Conservation (phyloP, 2,888 invertebrate species). For the Aphodius granarius region DNA sequence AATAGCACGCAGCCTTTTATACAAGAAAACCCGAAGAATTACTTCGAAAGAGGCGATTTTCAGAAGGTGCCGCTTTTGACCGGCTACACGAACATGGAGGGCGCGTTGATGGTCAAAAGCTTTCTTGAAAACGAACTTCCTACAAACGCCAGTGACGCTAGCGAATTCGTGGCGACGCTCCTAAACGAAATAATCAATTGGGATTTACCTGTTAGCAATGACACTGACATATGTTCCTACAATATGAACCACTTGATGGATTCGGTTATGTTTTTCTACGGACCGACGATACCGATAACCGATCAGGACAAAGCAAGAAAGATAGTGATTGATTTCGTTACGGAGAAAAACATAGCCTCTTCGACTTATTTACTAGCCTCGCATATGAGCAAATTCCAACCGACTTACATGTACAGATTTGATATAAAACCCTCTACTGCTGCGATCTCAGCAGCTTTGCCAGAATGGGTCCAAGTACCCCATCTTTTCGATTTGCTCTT, state of each 20-base stretch:
- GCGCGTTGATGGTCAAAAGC: slow-evolving; percentile 63
- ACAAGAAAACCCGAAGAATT: slow-evolving; percentile 65
- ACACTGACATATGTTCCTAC: slow-evolving; percentile 60
- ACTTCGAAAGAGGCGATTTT: slow-evolving; percentile 64
- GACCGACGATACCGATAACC: slow-evolving; percentile 65
- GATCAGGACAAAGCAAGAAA: slow-evolving; percentile 65
- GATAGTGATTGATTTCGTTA: slow-evolving; percentile 70
- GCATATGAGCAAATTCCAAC: slow-evolving; percentile 60
- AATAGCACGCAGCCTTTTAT: slow-evolving; percentile 69
- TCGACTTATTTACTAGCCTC: slow-evolving; percentile 71
- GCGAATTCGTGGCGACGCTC: slow-evolving; percentile 58
- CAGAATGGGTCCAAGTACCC: slow-evolving; percentile 79
- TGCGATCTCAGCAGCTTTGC: slow-evolving; percentile 65
- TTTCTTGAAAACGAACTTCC: slow-evolving; percentile 62
- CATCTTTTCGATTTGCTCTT: slow-evolving; percentile 82
- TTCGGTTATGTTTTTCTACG: slow-evolving; percentile 76
- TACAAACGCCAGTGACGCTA: slow-evolving; percentile 57
- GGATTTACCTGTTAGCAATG: slow-evolving; percentile 61
- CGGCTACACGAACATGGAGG: slow-evolving; percentile 82
- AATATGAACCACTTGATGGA: slow-evolving; percentile 70
- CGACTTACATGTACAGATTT: slow-evolving; percentile 74
- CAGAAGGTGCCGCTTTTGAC: slow-evolving; percentile 69
- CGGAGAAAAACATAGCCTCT: slow-evolving; percentile 68
- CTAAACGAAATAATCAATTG: slow-evolving; percentile 64
- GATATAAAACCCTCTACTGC: slow-evolving; percentile 72